Evolutionary conservation across 2,797 vertebrate genomes (phyloP), one percentile per base, ranked within the genome.

Genomic region (Rhinophrynus dorsalis): DNA sequence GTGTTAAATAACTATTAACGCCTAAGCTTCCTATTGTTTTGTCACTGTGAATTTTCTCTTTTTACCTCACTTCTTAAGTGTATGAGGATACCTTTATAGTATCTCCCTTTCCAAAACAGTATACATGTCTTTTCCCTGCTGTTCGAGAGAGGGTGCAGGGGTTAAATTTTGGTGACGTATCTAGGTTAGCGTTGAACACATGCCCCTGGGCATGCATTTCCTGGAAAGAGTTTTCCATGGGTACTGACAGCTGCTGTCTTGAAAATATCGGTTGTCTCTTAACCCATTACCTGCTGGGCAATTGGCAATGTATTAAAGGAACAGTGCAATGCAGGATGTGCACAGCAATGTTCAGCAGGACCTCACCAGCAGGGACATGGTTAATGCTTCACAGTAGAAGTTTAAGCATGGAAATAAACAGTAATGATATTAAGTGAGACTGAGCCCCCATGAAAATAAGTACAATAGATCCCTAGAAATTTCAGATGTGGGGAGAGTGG

Each of bases 371-470:
- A 51, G 23, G 24, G 23, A 27, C 2, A 2, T 11, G 47, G 47
- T 51, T 51, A 51, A 51, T 5, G 24, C 5, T 51, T 3, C 12
- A 3, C 47, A 27, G 17, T 10, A 23, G 3, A 42, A 2, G 4
- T 3, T n/a, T 6, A 42, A 42, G 21, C 20, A 48, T 10, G 20
- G 21, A 51, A 51, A 51, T 15, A 51, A 6, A 29, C 23, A 5
- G 24, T 51, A 51, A 51, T 51, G 47, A 51, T 51, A 29, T 27
- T 51, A 51, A 51, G 47, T 51, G 47, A 51, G 47, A 51, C 47
- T n/a, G 24, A 51, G 24, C 12, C 12, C 23, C 47, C 47, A 27
- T 26, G 47, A 50, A 51, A 51, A n/a, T 24, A 12, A 51, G 21
- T 6, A 27, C 47, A 51, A 44, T 44, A 11, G 17, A 15, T n/a